Conservation (phyloP, 2,888 invertebrate genomes). For the Amphipyra berbera region DNA sequence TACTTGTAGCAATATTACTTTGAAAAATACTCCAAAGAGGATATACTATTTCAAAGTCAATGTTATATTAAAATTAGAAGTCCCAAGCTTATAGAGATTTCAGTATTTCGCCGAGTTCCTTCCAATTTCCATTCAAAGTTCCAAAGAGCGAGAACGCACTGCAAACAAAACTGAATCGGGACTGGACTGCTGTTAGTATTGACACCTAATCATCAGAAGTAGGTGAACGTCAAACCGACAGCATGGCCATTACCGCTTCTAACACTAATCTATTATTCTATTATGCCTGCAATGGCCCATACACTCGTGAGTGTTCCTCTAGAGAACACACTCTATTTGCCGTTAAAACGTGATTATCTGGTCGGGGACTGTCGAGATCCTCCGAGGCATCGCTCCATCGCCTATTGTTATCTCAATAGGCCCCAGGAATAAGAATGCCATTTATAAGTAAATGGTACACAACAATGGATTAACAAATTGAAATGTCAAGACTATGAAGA, state of each 20-base stretch:
- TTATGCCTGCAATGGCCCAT: slow-evolving; percentile 41
- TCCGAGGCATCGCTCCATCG: slow-evolving; percentile 35
- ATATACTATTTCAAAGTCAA: no score
- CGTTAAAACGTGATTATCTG: slow-evolving; percentile 65
- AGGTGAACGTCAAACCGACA: slow-evolving; percentile 60
- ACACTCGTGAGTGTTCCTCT: slow-evolving; percentile 46
- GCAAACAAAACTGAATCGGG: slow-evolving; percentile 1
- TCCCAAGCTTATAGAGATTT: no score
- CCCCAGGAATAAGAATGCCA: slow-evolving; percentile 38
- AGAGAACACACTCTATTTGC: slow-evolving; percentile 59
- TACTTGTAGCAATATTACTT: no score
- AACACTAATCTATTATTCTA: slow-evolving; percentile 56
- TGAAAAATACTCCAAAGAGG: no score
- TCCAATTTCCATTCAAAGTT: no score
- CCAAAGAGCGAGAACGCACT: no score
- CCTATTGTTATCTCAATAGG: slow-evolving; percentile 52
- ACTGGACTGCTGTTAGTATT: background rate
- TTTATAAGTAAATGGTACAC: slow-evolving; percentile 45
- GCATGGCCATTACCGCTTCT: slow-evolving; percentile 55
- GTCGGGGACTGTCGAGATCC: slow-evolving; percentile 41
- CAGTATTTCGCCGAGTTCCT: no score
- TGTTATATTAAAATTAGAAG: no score
- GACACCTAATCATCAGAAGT: slow-evolving; percentile 17
- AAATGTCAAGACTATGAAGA: slow-evolving; percentile 56
- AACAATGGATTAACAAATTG: slow-evolving; percentile 61